Percentiles rank a stretch among this genome's conserved stretches.
phyloP scores from a whole-genome alignment of 2,797 vertebrate genomes.

The Stomatorhinus walkeri region DNA sequence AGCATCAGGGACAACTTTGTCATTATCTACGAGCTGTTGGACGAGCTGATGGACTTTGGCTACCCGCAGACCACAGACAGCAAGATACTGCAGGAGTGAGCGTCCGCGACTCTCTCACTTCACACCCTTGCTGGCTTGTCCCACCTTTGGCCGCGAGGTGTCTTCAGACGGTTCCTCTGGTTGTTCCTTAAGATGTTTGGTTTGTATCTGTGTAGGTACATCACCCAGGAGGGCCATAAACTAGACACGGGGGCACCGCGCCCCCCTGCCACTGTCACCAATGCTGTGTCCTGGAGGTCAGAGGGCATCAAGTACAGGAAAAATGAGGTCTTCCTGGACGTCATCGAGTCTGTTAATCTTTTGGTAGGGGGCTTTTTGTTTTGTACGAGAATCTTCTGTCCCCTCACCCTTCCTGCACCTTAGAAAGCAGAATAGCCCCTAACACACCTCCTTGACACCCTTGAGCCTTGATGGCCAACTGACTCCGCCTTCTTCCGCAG shows the following conservation, averaged over 20 bases:
- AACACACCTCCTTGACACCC: background rate
- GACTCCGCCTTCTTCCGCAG: slow-evolving; percentile 46
- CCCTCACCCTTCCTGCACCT: background rate
- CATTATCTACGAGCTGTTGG: slow-evolving; percentile 95
- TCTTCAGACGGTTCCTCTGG: slow-evolving; percentile 29
- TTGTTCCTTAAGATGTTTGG: slow-evolving; percentile 20
- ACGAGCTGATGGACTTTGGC: slow-evolving; percentile 97
- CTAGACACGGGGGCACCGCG: slow-evolving; percentile 90
- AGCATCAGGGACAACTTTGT: slow-evolving; percentile 98
- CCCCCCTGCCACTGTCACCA: slow-evolving; percentile 85
- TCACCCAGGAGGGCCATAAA: slow-evolving; percentile 98
- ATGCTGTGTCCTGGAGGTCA: slow-evolving; percentile 81
- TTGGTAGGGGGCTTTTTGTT: slow-evolving; percentile 64
- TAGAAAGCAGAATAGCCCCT: background rate
- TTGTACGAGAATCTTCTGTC: background rate
- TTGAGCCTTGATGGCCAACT: background rate
- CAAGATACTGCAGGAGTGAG: slow-evolving; percentile 98
- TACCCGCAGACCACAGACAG: slow-evolving; percentile 97
- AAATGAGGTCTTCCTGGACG: slow-evolving; percentile 90
- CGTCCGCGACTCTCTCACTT: slow-evolving; percentile 24
- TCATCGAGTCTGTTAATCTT: slow-evolving; percentile 97
- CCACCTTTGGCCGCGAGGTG: background rate
- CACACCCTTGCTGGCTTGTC: background rate
- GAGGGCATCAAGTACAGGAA: slow-evolving; percentile 87
- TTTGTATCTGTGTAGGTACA: slow-evolving; percentile 67